Percentiles rank a stretch among this genome's conserved stretches.
phyloP scores from a whole-genome alignment of 2,113 vertebrate species.

The Madoqua kirkii region DNA sequence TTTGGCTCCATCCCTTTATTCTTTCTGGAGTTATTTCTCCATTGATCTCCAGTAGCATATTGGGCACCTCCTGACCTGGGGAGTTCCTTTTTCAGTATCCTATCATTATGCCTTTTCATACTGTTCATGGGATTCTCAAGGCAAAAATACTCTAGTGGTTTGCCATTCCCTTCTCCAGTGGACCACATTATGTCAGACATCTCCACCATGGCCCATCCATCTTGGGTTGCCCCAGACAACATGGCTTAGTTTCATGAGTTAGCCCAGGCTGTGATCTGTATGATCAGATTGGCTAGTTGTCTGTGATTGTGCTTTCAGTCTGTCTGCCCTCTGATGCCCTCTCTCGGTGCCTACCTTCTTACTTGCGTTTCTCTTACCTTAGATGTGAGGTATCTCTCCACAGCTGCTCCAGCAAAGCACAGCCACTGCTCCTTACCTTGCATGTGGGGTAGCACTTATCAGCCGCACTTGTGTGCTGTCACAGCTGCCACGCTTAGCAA shows the following conservation, averaged over 20 bases:
- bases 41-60: neutral
- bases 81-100: neutral
- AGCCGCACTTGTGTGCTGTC: accelerated
- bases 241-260: neutral
- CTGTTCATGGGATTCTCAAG: too few relatives aligned
- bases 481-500: accelerated
- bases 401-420: accelerated
- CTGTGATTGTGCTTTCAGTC: too few relatives aligned
- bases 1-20: neutral
- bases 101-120: too few relatives aligned
- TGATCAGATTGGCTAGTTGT: neutral
- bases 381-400: too few relatives aligned
- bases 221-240: neutral
- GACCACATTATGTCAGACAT: too few relatives aligned
- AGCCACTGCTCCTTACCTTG: too few relatives aligned
- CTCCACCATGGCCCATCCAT: neutral
- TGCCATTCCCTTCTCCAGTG: neutral
- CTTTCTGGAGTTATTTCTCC: neutral
- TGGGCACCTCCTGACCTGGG: neutral
- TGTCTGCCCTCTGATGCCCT: too few relatives aligned
- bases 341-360: too few relatives aligned
- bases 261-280: neutral
- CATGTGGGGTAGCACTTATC: too few relatives aligned
- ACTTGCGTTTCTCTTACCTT: too few relatives aligned
- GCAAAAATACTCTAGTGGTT: neutral